These are phyloP conservation scores for Monodelphis domestica DNA, from an alignment of 2,797 vertebrate species.

Conservation along the genomic window DNA sequence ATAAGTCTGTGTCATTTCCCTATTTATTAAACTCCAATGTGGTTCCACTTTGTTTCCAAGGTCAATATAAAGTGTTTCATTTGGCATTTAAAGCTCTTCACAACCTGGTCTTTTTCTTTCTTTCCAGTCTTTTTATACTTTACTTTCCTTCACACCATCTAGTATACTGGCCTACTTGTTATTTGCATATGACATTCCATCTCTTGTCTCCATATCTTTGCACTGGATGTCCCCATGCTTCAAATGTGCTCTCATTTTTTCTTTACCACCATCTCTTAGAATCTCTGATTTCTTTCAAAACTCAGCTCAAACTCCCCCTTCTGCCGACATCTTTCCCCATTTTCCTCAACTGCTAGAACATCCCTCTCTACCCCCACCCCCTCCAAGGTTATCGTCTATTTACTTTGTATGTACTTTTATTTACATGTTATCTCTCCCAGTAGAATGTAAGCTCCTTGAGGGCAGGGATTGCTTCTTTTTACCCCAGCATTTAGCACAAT, in stretches of 20 bases:
- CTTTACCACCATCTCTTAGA: neutral
- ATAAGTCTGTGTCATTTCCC: neutral
- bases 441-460: neutral
- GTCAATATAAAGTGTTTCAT: neutral
- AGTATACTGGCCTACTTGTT: neutral
- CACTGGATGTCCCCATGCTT: neutral
- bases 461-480: neutral
- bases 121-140: neutral
- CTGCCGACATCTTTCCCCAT: neutral
- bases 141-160: neutral
- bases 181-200: neutral
- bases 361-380: no score
- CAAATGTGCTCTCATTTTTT: neutral
- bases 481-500: neutral
- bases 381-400: neutral
- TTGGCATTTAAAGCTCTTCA: accelerated
- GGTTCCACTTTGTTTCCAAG: neutral
- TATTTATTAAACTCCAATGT: neutral
- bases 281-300: neutral
- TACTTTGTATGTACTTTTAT: neutral
- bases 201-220: neutral
- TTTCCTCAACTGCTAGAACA: neutral
- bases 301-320: neutral
- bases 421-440: neutral
- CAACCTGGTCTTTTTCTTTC: neutral